Conservation (phyloP, 2,113 vertebrate species). For the Phasianus colchicus region DNA sequence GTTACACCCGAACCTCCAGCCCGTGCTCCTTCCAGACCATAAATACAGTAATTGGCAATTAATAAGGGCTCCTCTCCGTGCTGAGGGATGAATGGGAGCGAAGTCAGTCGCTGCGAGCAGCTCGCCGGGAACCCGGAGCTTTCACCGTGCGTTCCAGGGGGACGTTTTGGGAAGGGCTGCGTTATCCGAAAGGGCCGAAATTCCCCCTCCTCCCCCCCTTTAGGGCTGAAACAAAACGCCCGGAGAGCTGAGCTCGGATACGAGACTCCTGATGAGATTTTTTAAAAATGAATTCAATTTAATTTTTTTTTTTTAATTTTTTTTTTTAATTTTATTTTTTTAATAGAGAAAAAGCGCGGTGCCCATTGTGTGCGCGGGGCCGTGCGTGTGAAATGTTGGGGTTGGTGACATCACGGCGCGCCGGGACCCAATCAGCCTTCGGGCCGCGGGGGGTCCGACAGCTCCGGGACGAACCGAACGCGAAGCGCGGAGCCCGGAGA, state of each 20-base stretch:
- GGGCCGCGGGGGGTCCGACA: slow-evolving; percentile 27
- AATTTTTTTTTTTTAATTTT: background rate
- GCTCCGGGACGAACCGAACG: slow-evolving; percentile 50
- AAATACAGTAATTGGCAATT: slow-evolving; percentile 51
- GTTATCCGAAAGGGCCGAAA: background rate
- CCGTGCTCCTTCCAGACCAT: background rate
- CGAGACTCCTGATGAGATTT: background rate
- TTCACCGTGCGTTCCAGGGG: background rate
- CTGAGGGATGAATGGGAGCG: background rate
- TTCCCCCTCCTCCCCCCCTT: too few species aligned
- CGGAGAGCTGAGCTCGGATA: background rate
- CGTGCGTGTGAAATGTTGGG: slow-evolving; percentile 58
- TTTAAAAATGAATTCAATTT: background rate
- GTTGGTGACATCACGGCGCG: slow-evolving; percentile 59
- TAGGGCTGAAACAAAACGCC: background rate
- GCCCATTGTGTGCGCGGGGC: background rate
- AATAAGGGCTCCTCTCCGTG: slow-evolving; percentile 4
- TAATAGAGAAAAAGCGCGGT: background rate
- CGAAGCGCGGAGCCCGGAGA: slow-evolving; percentile 31
- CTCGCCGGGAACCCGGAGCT: background rate
- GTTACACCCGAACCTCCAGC: background rate
- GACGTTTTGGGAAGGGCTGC: background rate
- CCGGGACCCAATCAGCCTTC: slow-evolving; percentile 55
- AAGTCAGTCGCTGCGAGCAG: background rate
- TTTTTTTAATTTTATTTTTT: background rate